Evolutionary conservation across 1,140 invertebrate species (phyloP).

Genomic region (Musca vetustissima): DNA sequence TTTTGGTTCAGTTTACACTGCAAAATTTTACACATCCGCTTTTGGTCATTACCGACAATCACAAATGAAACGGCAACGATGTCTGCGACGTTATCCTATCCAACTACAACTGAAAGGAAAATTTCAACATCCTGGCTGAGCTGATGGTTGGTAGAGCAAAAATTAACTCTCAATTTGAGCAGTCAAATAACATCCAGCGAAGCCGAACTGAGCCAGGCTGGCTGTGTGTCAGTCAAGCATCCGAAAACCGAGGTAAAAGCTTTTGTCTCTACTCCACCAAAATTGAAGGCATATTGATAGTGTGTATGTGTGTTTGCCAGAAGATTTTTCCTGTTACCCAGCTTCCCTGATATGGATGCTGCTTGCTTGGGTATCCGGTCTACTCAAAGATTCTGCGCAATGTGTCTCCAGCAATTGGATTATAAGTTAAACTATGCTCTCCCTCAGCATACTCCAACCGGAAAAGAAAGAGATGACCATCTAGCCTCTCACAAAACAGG

Average conservation of each 20-base stretch:
- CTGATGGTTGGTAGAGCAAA: no score
- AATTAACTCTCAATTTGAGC: background rate
- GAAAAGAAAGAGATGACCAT: no score
- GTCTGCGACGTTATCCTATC: slow-evolving; percentile 31
- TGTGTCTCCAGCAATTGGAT: background rate
- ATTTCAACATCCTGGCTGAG: background rate
- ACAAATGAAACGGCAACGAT: slow-evolving; percentile 24
- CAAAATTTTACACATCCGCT: slow-evolving; percentile 28
- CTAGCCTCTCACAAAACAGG: no score
- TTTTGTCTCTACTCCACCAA: no score
- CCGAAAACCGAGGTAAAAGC: no score
- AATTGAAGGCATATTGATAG: no score
- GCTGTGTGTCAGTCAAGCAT: no score
- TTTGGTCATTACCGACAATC: background rate
- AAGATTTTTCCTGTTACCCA: no score
- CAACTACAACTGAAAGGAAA: slow-evolving; percentile 31
- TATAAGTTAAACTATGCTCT: background rate
- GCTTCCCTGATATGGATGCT: background rate
- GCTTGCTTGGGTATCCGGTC: background rate
- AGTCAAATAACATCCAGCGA: no score
- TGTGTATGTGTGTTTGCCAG: no score
- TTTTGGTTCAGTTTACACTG: background rate
- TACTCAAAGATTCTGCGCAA: slow-evolving; percentile 8
- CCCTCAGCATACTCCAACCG: no score
- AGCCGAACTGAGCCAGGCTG: no score